phyloP scores from a whole-genome alignment of 2,113 vertebrate genomes.

The Dicaeum eximium region DNA sequence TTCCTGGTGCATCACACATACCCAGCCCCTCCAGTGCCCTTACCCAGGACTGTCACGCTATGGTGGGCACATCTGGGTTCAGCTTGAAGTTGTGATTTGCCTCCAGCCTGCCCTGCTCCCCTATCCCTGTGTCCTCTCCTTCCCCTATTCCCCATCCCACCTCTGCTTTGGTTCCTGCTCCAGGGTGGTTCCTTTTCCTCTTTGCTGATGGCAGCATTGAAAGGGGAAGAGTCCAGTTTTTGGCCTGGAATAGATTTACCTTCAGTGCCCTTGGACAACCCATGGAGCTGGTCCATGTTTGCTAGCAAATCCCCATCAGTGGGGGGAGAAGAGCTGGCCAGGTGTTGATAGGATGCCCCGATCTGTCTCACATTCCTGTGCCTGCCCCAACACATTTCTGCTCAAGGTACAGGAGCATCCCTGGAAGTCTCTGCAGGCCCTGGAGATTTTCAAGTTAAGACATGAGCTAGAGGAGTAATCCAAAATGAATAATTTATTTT shows the following conservation, averaged over 20 bases:
- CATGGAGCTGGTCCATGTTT: background rate
- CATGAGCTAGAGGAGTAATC: slow-evolving; percentile 30
- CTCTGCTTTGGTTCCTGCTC: background rate
- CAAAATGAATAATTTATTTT: slow-evolving; percentile 57
- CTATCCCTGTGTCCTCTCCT: background rate
- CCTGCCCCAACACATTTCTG: background rate
- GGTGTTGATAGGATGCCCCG: background rate
- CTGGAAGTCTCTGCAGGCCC: background rate
- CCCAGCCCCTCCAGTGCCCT: background rate
- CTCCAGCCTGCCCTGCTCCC: background rate
- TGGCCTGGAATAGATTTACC: background rate
- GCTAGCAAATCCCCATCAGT: background rate
- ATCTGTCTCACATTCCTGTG: background rate
- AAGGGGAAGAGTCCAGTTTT: background rate
- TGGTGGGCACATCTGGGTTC: background rate
- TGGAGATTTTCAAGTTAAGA: slow-evolving; percentile 40
- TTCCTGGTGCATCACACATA: background rate
- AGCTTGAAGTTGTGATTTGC: background rate
- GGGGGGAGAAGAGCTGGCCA: background rate
- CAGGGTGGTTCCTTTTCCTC: background rate
- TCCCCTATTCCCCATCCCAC: background rate
- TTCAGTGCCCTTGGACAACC: background rate
- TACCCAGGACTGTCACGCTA: background rate
- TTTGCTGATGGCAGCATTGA: background rate
- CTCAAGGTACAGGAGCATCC: background rate